Conservation (phyloP, 2,113 vertebrate species). For the Lepus americanus region DNA sequence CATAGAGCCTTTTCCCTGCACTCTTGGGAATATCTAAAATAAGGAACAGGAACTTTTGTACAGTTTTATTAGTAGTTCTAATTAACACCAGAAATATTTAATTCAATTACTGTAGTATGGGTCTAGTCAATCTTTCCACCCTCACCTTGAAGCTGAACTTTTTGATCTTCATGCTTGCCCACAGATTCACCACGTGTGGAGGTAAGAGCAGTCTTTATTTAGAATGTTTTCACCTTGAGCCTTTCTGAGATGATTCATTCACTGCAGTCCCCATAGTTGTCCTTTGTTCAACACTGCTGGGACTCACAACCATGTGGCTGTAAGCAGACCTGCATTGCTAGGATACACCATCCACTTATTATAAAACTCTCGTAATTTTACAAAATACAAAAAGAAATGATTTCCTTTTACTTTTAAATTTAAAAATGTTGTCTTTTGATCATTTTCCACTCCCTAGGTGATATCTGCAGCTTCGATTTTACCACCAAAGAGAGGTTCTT, state of each 20-base stretch:
- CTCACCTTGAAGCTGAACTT: background rate
- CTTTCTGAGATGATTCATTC: background rate
- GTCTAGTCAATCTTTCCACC: background rate
- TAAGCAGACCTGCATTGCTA: background rate
- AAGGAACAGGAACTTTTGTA: conserved; percentile 21
- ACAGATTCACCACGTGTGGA: background rate
- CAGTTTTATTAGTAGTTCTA: background rate
- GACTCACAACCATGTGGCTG: background rate
- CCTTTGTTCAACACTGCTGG: background rate
- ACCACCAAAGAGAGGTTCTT: background rate
- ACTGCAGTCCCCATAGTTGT: background rate
- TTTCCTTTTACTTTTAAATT: background rate
- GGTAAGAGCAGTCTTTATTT: background rate
- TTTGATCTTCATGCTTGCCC: background rate
- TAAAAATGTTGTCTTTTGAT: background rate
- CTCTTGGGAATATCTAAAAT: conserved; percentile 59
- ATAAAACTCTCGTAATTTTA: background rate
- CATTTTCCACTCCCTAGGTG: background rate
- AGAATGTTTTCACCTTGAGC: background rate
- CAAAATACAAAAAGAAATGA: background rate
- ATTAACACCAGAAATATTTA: conserved; percentile 46
- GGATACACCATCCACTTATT: background rate
- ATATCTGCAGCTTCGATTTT: background rate
- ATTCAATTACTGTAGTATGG: background rate
- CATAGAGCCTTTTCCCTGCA: background rate